phyloP scores from a whole-genome alignment of 2,113 vertebrate species.

The Ivindomyrus marchei region DNA sequence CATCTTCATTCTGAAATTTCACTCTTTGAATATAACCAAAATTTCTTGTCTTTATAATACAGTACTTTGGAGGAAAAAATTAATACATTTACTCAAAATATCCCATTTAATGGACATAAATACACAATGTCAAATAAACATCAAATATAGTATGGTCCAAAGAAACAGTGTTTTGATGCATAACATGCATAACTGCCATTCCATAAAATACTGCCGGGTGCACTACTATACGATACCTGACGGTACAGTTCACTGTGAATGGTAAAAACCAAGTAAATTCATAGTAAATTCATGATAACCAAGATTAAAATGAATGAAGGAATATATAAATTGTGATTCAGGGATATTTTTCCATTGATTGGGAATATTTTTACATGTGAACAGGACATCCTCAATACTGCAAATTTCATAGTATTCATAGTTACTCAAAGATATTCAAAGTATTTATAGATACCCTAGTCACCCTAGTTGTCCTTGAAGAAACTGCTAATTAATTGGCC shows the following conservation, averaged over 20 bases:
- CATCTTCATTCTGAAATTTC: neutral
- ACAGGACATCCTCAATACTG: neutral
- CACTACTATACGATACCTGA: conserved; percentile 27
- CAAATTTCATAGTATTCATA: neutral
- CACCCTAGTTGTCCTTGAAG: neutral
- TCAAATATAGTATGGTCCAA: neutral
- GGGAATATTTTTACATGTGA: neutral
- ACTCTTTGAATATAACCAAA: neutral
- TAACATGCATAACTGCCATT: conserved; percentile 24
- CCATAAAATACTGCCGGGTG: neutral
- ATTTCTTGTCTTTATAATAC: neutral
- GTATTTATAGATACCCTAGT: neutral
- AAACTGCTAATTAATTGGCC: neutral
- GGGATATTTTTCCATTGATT: neutral
- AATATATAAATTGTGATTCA: neutral
- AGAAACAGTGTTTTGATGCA: conserved; percentile 14
- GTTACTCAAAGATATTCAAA: neutral
- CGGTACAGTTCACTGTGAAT: neutral
- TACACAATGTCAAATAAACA: neutral
- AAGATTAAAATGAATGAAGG: neutral
- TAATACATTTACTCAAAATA: neutral
- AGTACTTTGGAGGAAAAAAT: neutral
- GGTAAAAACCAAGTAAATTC: neutral
- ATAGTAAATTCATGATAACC: neutral
- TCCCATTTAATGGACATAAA: neutral